phyloP scores from a whole-genome alignment of 2,113 vertebrate genomes.

The Coracopsis vasa region DNA sequence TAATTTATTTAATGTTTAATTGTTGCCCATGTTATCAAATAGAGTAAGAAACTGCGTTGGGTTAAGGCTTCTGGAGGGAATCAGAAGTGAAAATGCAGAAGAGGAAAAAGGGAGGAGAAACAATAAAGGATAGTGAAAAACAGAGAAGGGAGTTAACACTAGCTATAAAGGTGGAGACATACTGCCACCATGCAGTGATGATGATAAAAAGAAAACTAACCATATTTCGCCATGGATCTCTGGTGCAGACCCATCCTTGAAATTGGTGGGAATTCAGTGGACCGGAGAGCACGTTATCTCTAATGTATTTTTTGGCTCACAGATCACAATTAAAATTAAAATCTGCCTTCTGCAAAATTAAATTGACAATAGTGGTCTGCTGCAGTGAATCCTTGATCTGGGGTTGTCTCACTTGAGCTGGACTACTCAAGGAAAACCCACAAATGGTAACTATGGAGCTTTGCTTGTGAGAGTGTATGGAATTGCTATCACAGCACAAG shows the following conservation, averaged over 20 bases:
- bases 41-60: not conserved
- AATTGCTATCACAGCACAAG: not conserved
- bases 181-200: conserved; percentile 26
- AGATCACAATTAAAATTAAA: conserved; percentile 61
- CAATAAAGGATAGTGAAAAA: not conserved
- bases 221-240: not conserved
- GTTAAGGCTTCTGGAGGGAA: not conserved
- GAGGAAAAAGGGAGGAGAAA: not conserved
- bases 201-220: not conserved
- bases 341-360: conserved; percentile 54
- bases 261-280: conserved; percentile 44
- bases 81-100: not conserved
- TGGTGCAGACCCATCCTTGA: conserved; percentile 45
- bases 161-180: not conserved
- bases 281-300: not conserved
- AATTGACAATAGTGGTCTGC: conserved; percentile 8
- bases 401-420: not conserved
- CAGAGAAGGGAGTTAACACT: not conserved
- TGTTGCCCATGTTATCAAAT: not conserved
- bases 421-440: not conserved
- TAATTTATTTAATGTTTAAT: not conserved
- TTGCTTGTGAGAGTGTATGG: not conserved
- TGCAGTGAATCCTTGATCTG: conserved; percentile 6
- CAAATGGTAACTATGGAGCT: not conserved
- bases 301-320: conserved; percentile 53